Conservation (phyloP, 2,888 invertebrate genomes). For the Calameuta idolon region DNA sequence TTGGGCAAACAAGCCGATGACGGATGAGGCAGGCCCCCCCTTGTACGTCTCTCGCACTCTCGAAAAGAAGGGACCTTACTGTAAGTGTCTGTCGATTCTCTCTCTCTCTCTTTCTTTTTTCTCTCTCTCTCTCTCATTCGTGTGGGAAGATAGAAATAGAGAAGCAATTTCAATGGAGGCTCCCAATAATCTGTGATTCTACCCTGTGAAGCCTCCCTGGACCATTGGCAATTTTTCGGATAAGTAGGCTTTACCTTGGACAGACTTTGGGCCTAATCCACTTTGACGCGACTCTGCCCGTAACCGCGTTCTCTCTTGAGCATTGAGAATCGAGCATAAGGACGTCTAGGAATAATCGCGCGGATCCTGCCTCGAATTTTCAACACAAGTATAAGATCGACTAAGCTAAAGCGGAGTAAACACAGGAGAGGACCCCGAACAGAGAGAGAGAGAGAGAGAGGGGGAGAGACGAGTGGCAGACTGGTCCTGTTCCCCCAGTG, state of each 20-base stretch:
- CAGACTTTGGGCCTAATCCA: constrained; percentile 43
- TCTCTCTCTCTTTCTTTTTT: background rate
- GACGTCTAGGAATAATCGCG: too few species aligned
- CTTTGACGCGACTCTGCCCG: constrained; percentile 46
- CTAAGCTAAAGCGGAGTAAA: too few species aligned
- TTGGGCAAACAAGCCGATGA: constrained; percentile 41
- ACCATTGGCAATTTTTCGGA: constrained; percentile 47
- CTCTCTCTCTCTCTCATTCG: too few species aligned
- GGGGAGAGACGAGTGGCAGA: too few species aligned
- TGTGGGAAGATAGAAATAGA: too few species aligned
- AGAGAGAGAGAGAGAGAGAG: too few species aligned
- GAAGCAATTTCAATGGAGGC: constrained; percentile 8
- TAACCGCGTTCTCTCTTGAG: too few species aligned
- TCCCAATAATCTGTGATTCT: constrained; percentile 58
- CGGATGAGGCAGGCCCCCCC: constrained; percentile 16
- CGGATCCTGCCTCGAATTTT: too few species aligned
- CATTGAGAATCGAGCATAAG: too few species aligned
- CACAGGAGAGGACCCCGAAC: too few species aligned
- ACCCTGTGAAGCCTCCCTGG: constrained; percentile 34
- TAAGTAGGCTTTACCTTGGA: constrained; percentile 47
- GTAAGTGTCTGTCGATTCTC: constrained; percentile 46
- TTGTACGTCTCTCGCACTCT: constrained; percentile 4
- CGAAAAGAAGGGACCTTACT: constrained; percentile 11
- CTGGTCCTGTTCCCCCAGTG: too few species aligned
- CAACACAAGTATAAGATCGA: too few species aligned